A percentile compares a stretch with the other conserved stretches of the same genome.
These are phyloP conservation scores for Pollenia griseotomentosa DNA, from an alignment of 2,888 invertebrate species.

Conservation along the genomic window DNA sequence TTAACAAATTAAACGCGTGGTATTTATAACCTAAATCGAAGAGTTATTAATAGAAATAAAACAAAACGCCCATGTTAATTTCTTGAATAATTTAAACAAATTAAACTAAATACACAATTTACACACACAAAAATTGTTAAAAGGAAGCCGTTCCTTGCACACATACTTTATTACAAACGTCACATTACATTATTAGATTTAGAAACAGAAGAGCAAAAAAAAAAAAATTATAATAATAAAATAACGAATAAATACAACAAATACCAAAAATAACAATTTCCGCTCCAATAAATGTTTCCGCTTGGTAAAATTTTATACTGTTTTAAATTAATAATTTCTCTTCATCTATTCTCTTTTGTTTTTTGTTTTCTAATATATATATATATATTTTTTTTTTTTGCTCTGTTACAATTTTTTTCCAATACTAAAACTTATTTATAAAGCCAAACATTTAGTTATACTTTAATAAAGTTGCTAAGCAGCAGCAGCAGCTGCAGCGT, in stretches of 20 bases:
- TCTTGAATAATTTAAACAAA: neutral
- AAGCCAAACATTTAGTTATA: slow-evolving; percentile 33
- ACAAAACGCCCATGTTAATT: neutral
- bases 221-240: slow-evolving; percentile 25
- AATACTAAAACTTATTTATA: neutral
- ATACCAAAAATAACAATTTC: slow-evolving; percentile 75
- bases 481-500: neutral
- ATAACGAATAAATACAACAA: slow-evolving; percentile 50
- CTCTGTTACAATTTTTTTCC: neutral
- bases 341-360: slow-evolving; percentile 7
- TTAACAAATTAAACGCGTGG: too few species aligned
- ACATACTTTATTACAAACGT: neutral
- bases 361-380: neutral
- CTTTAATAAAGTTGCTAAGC: neutral
- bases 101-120: slow-evolving; percentile 6
- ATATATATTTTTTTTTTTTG: neutral
- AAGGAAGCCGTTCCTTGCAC: neutral
- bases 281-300: slow-evolving; percentile 76
- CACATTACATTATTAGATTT: slow-evolving; percentile 12
- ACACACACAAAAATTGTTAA: neutral
- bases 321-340: slow-evolving; percentile 66
- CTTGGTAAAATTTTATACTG: slow-evolving; percentile 70
- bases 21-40: too few species aligned
- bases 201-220: neutral
- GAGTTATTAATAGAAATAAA: too few species aligned